Percentiles rank a stretch among this genome's conserved stretches.
Evolutionary conservation across 1,140 invertebrate species (phyloP).

Genomic region (Pseudomyrmex sp.): DNA sequence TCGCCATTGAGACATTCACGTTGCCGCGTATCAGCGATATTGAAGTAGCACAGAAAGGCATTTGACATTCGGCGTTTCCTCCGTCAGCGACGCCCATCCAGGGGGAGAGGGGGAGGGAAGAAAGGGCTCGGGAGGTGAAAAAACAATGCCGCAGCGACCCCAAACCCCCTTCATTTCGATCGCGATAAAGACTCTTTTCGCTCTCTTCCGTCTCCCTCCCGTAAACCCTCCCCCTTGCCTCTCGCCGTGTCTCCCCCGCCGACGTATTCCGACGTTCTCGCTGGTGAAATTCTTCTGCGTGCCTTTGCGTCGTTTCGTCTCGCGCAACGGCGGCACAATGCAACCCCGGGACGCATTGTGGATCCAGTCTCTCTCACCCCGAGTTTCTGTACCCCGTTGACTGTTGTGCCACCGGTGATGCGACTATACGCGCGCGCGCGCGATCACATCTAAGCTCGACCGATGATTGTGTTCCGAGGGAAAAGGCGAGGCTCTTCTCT

Average conservation of each 20-base stretch:
- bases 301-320: conserved; percentile 50
- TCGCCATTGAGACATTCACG: not conserved
- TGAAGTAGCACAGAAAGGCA: conserved; percentile 45
- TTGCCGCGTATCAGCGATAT: conserved; percentile 45
- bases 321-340: conserved; percentile 73
- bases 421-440: not conserved
- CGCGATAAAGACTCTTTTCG: conserved; percentile 51
- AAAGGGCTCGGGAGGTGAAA: conserved; percentile 70
- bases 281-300: conserved; percentile 73
- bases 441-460: conserved; percentile 33
- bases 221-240: not conserved
- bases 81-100: conserved; percentile 62
- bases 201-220: conserved; percentile 19
- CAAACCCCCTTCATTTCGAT: conserved; percentile 63
- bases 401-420: conserved; percentile 25
- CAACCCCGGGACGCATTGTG: conserved; percentile 74
- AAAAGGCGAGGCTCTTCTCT: too few relatives aligned
- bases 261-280: conserved; percentile 28
- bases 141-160: conserved; percentile 75
- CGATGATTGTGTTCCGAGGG: not conserved
- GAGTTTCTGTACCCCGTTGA: conserved; percentile 58
- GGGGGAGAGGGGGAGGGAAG: not conserved
- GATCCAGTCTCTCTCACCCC: conserved; percentile 66
- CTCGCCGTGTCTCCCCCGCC: conserved; percentile 9
- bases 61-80: conserved; percentile 49